Conservation (phyloP, 2,797 vertebrate genomes). For the Cheirogaleus major region DNA sequence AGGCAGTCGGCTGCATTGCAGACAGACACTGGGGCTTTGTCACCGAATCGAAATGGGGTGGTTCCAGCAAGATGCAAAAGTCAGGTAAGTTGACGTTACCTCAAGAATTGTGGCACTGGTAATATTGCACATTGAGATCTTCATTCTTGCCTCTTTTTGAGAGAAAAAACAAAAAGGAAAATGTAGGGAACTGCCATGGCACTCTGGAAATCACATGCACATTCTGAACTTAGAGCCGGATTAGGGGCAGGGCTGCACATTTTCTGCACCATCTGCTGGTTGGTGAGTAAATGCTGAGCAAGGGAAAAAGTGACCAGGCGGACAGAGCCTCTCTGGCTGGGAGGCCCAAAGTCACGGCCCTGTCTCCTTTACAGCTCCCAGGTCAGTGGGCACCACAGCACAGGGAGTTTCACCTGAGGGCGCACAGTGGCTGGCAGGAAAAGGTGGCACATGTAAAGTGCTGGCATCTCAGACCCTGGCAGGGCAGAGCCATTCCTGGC, state of each 20-base stretch:
- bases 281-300: constrained; percentile 67
- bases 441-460: too few relatives aligned
- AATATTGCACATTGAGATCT: neutral
- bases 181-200: neutral
- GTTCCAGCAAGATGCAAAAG: neutral
- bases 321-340: neutral
- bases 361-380: neutral
- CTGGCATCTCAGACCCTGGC: neutral
- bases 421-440: neutral
- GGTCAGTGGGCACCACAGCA: neutral
- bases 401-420: neutral
- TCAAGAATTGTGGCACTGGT: neutral
- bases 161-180: neutral
- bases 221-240: neutral
- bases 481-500: neutral
- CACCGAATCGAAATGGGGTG: neutral
- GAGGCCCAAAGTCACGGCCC: neutral
- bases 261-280: constrained; percentile 64
- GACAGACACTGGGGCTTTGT: neutral
- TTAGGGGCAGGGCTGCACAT: neutral
- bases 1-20: neutral
- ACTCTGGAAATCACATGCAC: constrained; percentile 25
- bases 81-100: neutral
- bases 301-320: constrained; percentile 45
- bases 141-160: neutral